Base-by-base conservation (phyloP, 2,113 vertebrate species). In the Craseonycteris thonglongyai region DNA sequence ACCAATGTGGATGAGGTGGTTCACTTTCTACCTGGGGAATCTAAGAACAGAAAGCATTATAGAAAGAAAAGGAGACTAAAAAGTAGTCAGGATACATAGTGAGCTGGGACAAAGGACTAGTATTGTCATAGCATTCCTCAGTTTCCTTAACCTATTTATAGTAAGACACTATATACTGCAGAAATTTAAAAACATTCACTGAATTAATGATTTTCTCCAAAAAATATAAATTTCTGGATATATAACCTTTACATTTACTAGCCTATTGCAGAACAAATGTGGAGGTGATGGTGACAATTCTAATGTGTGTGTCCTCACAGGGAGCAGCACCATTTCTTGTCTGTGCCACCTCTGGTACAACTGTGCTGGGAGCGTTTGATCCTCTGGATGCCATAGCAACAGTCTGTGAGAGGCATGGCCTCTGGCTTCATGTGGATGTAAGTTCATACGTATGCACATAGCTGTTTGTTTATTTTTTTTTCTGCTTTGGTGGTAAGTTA, bases 391-490 rank as follows among this genome's bases (percentile, higher is more conserved):
- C 98, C 94, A 98, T 99, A 49, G 98, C 98, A 0, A 97, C 98
- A 54, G 84, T 99, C 95, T 99, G 98, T 88, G 98, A 98, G 96
- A 98, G 97, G 83, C 87, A 99, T 14, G 96, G 95, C 71, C 98
- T 99, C 88, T 99, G 98, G 98, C 98, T 99, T 76, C 98, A 99
- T 11, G 98, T 99, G 87, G 99, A 99, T 10, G 98, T 99, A 98
- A 99, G 99, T 98, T 58, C 6, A 16, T 63, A 93, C 88, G 2
- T 85, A 28, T 71, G 95, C 42, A 4, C 13, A 3, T 19, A 1
- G 83, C 18, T 30, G 58, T 84, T 91, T 11, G 42, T 54, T 65
- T 30, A 7, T 28, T 82, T 74, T 79, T 71, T 59, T 72, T 56
- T 13, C 63, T 66, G 74, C 93, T 95, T 81, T 61, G 47, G 16